Base-by-base conservation (phyloP, 2,797 vertebrate genomes). In the Mallotus villosus region DNA sequence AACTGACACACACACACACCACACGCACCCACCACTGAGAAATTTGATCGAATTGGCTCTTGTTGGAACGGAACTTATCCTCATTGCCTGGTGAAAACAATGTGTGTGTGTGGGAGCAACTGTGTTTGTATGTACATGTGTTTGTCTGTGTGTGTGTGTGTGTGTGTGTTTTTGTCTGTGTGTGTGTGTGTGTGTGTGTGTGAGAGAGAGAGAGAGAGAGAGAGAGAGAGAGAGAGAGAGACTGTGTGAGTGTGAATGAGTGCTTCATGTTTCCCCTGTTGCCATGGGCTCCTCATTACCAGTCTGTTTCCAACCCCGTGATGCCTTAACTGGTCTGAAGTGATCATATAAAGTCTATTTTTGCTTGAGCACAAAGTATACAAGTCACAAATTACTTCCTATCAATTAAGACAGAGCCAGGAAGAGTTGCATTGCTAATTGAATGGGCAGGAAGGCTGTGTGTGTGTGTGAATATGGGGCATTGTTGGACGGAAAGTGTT, bases 291-390 rank as follows among this genome's bases (percentile, higher is more conserved):
- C 82, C 72, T 82, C 78, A 90, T 89, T 83, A 85, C 67, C 73
- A 73, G 62, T 69, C 74, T 85, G 49, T 82, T 61, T 84, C 74
- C 82, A 55, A 70, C 73, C 55, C 34, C 76, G 69, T 41, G 67
- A 1, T 82, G 69, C 68, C 71, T 63, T 63, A 34, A 68, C 70
- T 67, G 51, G 75, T 68, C 80, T 85, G 78, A 82, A 85, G 72
- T 61, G 81, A 85, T 85, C 78, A 82, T 81, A 88, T 87, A 82
- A 84, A 88, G 62, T 74, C 77, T 87, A 80, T 79, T 88, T 88
- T 88, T 86, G 81, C 81, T 76, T 79, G 78, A 85, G 77, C 78
- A 80, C 85, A 75, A 72, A 67, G 76, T 78, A 70, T 84, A 86
- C 82, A 87, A 78, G 72, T 73, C 68, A 27, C 73, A 86, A 88